Conservation (phyloP, 2,113 vertebrate species). For the Ailuropoda melanoleuca region DNA sequence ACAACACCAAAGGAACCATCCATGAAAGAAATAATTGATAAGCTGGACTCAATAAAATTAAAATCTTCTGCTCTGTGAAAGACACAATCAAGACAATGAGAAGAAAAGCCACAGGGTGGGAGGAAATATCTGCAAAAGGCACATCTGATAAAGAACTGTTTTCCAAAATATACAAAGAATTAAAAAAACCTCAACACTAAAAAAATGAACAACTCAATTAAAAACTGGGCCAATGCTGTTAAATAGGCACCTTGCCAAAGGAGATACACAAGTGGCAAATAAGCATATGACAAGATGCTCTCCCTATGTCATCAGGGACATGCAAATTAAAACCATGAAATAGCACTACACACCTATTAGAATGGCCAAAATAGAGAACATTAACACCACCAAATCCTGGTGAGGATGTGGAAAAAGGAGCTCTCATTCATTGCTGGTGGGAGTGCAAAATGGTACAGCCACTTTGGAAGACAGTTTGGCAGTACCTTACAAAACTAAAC, state of each 20-base stretch:
- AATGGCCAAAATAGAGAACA: not conserved
- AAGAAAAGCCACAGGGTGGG: not conserved
- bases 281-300: not conserved
- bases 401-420: not conserved
- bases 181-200: not conserved
- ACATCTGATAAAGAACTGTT: not conserved
- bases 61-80: not conserved
- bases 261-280: not conserved
- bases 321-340: not conserved
- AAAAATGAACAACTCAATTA: not conserved
- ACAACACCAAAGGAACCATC: not conserved
- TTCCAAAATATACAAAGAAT: not conserved
- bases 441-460: not conserved
- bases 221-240: not conserved
- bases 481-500: not conserved
- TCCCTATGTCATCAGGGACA: not conserved
- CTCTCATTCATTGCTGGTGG: not conserved
- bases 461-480: not conserved
- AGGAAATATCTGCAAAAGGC: not conserved
- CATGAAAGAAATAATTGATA: not conserved
- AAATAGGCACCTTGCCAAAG: not conserved
- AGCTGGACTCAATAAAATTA: not conserved
- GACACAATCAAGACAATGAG: not conserved
- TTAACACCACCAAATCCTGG: not conserved
- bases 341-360: not conserved